Base-by-base conservation (phyloP, 1,140 invertebrate genomes). In the Macrosteles quadrilineatus region DNA sequence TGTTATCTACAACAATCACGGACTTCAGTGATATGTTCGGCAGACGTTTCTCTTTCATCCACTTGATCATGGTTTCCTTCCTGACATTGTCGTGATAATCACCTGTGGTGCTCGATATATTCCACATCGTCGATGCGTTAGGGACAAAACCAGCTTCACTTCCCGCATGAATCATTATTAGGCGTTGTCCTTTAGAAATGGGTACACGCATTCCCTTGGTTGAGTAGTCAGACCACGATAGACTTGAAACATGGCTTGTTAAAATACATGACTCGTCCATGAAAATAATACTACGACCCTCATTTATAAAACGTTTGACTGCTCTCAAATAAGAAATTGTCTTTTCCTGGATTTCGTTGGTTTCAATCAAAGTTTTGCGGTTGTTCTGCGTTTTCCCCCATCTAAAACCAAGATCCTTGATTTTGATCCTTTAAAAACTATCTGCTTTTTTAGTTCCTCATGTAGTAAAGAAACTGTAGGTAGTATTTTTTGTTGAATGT, bases 91-190 rank as follows among this genome's bases (percentile, higher is more conserved):
- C 47, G 47, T 53, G 47, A 36, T 36, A 53, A 53, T 53, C 47
- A 53, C 47, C 47, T n/a, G 47, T 53, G 6, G 23, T 25, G 47
- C 23, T 53, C 47, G 6, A 53, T 53, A 25, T 4, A 4, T 53
- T 53, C n/a, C 47, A 53, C 47, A 53, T 19, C 3, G 47, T 53
- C 47, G n/a, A 53, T n/a, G 47, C 47, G 47, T 53, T 53, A 53
- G 4, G 47, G 23, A 53, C 47, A 53, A 53, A 53, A 53, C 47
- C n/a, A 53, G 47, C 47, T 9, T 53, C 30, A 59, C 25, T 68
- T 50, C 29, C 40, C 12, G 9, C 21, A 2, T 59, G 23, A 29
- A 59, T 74, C 23, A 21, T 23, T 69, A 55, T 74, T 31, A 45
- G 30, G 25, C 17, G 29, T 59, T 25, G 21, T 32, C 47, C 21